A percentile compares a stretch with the other conserved stretches of the same genome.
Evolutionary conservation across 2,888 invertebrate genomes (phyloP).

Genomic region (Nymphalis c-album): DNA sequence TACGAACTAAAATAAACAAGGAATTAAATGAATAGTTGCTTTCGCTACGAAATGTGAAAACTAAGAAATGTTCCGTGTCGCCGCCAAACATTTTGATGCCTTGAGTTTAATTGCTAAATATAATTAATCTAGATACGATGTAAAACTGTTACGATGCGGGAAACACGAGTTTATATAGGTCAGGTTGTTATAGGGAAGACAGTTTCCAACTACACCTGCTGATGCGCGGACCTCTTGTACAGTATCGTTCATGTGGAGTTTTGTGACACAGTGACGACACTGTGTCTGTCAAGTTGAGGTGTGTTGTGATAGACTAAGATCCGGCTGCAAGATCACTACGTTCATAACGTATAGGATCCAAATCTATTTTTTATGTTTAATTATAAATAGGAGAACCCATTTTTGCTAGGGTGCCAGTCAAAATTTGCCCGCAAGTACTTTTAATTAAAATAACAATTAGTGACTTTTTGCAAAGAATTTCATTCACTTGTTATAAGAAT

Average conservation of each 20-base stretch:
- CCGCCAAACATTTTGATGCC: constrained; percentile 70
- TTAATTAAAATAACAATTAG: too few species aligned
- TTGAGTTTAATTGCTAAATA: constrained; percentile 75
- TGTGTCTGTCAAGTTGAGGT: constrained; percentile 6
- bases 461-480: too few species aligned
- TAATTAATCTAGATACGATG: constrained; percentile 65
- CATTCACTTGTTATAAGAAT: too few species aligned
- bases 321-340: too few species aligned
- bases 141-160: constrained; percentile 56
- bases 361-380: too few species aligned
- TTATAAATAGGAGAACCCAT: too few species aligned
- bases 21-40: constrained; percentile 62
- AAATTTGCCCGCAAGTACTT: too few species aligned
- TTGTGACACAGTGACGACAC: constrained; percentile 11
- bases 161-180: constrained; percentile 47
- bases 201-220: constrained; percentile 33
- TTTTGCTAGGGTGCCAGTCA: too few species aligned
- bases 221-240: constrained; percentile 28
- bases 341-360: too few species aligned
- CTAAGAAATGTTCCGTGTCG: constrained; percentile 68
- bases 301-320: too few species aligned
- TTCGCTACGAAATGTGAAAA: constrained; percentile 59
- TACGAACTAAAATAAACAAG: constrained; percentile 61
- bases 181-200: constrained; percentile 29
- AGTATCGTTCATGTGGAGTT: constrained; percentile 6